phyloP scores from a whole-genome alignment of 2,113 vertebrate genomes.

The Chaetodon auriga region DNA sequence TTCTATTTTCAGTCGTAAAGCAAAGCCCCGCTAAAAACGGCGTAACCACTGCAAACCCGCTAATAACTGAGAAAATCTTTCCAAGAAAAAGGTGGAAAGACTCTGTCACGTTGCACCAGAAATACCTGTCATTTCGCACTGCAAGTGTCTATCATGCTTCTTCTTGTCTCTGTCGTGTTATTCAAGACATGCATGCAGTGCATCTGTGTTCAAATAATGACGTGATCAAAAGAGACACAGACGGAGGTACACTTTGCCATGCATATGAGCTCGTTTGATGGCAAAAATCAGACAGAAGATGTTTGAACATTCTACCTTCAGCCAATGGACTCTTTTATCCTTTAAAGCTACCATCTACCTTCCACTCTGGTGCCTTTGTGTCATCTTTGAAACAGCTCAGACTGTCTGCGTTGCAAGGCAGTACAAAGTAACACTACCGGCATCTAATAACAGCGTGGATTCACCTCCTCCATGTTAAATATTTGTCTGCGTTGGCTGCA shows the following conservation, averaged over 20 bases:
- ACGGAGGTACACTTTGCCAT: slow-evolving; percentile 70
- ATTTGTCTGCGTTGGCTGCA: slow-evolving; percentile 7
- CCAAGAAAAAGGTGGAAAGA: slow-evolving; percentile 63
- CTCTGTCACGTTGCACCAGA: slow-evolving; percentile 70
- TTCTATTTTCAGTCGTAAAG: slow-evolving; percentile 75
- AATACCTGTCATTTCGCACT: slow-evolving; percentile 73
- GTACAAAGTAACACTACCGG: slow-evolving; percentile 41
- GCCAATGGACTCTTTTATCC: slow-evolving; percentile 78
- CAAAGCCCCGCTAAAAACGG: slow-evolving; percentile 52
- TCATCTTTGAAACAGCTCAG: slow-evolving; percentile 66
- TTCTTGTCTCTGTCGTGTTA: slow-evolving; percentile 68
- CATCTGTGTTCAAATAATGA: slow-evolving; percentile 73
- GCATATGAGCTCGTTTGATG: slow-evolving; percentile 77
- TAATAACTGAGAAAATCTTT: slow-evolving; percentile 65
- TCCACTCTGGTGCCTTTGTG: slow-evolving; percentile 65
- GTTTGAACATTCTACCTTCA: slow-evolving; percentile 75
- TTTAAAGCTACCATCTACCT: slow-evolving; percentile 73
- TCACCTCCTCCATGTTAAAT: slow-evolving; percentile 36
- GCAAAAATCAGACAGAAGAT: slow-evolving; percentile 71
- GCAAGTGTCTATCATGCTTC: slow-evolving; percentile 66
- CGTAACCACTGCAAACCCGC: slow-evolving; percentile 58
- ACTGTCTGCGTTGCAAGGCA: slow-evolving; percentile 58
- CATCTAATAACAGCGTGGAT: slow-evolving; percentile 39
- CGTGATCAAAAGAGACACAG: slow-evolving; percentile 75
- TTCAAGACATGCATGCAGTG: slow-evolving; percentile 62